Evolutionary conservation across 2,888 invertebrate genomes (phyloP).

Genomic region (Deilephila elpenor): DNA sequence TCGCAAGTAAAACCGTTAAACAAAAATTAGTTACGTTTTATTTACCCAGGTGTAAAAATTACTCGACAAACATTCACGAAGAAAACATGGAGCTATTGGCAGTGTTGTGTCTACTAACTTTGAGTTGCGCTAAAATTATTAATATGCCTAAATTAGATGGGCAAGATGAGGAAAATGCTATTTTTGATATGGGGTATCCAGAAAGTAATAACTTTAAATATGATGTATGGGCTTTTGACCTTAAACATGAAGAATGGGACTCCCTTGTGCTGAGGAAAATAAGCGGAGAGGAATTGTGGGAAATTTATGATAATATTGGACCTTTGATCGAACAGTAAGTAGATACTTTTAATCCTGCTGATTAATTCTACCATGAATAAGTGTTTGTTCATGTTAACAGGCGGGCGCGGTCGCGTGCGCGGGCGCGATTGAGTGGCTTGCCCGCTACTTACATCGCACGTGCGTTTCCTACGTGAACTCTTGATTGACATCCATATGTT

Average conservation of each 20-base stretch:
- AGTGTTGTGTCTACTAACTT: neutral
- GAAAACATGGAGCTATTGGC: neutral
- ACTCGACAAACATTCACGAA: neutral
- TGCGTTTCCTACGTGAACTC: too few relatives aligned
- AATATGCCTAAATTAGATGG: conserved; percentile 1
- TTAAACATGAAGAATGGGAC: conserved; percentile 41
- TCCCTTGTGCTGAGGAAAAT: conserved; percentile 45
- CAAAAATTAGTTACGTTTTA: neutral
- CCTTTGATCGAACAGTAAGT: conserved; percentile 48
- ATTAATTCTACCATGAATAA: too few relatives aligned
- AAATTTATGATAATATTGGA: conserved; percentile 46
- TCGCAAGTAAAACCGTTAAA: neutral
- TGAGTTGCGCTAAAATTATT: neutral
- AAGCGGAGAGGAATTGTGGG: conserved; percentile 43
- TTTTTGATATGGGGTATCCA: neutral
- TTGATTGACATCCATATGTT: too few relatives aligned
- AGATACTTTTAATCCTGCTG: neutral
- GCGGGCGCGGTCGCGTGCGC: too few relatives aligned
- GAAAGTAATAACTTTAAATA: neutral
- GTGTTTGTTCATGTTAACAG: too few relatives aligned
- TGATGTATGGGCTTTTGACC: conserved; percentile 55
- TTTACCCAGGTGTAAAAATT: neutral
- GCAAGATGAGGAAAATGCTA: neutral
- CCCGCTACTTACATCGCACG: too few relatives aligned
- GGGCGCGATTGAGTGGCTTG: too few relatives aligned